phyloP scores from a whole-genome alignment of 2,888 invertebrate genomes.

The Cyaniris semiargus region DNA sequence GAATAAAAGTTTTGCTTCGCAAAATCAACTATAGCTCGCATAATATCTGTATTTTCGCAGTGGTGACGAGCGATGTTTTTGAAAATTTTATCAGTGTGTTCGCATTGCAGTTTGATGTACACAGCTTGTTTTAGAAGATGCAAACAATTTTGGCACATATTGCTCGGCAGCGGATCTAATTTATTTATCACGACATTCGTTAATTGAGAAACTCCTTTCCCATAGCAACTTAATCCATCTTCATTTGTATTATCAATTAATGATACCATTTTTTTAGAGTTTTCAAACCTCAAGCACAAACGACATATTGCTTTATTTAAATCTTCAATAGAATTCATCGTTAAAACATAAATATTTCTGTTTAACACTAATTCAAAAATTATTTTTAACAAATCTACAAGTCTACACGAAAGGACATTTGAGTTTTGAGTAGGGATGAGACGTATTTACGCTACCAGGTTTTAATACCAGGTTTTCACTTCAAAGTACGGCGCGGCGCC shows the following conservation, averaged over 20 bases:
- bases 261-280: constrained; percentile 53
- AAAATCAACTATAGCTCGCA: constrained; percentile 53
- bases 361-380: neutral
- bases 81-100: constrained; percentile 53
- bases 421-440: too few species aligned
- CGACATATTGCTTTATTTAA: constrained; percentile 61
- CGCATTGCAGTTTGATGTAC: constrained; percentile 61
- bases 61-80: constrained; percentile 33
- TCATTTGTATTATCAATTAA: constrained; percentile 53
- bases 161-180: constrained; percentile 55
- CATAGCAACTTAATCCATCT: constrained; percentile 57
- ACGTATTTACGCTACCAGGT: too few species aligned
- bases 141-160: constrained; percentile 62
- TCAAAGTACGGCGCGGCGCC: too few species aligned
- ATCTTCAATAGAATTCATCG: constrained; percentile 47
- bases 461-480: too few species aligned
- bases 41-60: constrained; percentile 41
- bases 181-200: constrained; percentile 53
- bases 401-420: neutral
- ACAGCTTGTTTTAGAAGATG: constrained; percentile 60
- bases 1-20: constrained; percentile 47
- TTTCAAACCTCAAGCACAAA: constrained; percentile 56
- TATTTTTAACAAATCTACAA: neutral
- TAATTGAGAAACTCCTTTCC: constrained; percentile 55
- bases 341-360: neutral